Base-by-base conservation (phyloP, 64 coral and sea anemone species). In the Hydrozoanthus tunicans region DNA sequence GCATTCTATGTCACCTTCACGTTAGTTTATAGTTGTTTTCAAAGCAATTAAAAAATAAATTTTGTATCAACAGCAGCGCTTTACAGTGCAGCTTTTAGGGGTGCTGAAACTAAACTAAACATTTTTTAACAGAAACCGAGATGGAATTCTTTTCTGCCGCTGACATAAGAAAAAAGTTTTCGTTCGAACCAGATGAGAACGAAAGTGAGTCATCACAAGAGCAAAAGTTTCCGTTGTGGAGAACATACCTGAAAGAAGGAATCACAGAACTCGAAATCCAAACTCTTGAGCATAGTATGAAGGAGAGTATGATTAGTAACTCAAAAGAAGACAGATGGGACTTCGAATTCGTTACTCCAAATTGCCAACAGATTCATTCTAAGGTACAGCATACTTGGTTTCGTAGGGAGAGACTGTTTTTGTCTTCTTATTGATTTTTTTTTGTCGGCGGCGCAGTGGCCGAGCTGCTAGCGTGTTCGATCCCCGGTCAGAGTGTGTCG, bases 291-390 rank as follows among this genome's bases (percentile, higher is more conserved):
- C 8, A 17, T 9, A 55, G 20, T 9, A 8, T 85, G 53, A 3
- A 53, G 70, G 15, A 56, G 24, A 70, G 70, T 12, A 3, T 11
- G 11, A 8, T 53, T 51, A 3, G 5, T 20, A 58, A 56, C 6
- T 53, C 17, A 7, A 56, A 26, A 10, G 82, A 85, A 63, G 63
- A 85, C 82, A 55, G 82, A 85, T 85, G 64, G 64, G 82, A 85
- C n/a, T 85, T 85, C 52, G 82, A 85, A 12, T 85, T 71, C 52
- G 9, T 85, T 85, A 85, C 82, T 57, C 82, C 82, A 23, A 85
- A 26, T 14, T 70, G 64, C n/a, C 63, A 56, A 56, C 68, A 57
- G 53, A 85, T 85, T 11, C 81, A 84, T 68, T 66, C 62, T 17
- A 84, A 84, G 77, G 77, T 79, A 53, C 14, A 7, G 10, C 77